Evolutionary conservation across 37 sponge, comb jelly and placozoan species (phyloP), one percentile per base, ranked within the genome.

Genomic region (Sycon ciliatum): DNA sequence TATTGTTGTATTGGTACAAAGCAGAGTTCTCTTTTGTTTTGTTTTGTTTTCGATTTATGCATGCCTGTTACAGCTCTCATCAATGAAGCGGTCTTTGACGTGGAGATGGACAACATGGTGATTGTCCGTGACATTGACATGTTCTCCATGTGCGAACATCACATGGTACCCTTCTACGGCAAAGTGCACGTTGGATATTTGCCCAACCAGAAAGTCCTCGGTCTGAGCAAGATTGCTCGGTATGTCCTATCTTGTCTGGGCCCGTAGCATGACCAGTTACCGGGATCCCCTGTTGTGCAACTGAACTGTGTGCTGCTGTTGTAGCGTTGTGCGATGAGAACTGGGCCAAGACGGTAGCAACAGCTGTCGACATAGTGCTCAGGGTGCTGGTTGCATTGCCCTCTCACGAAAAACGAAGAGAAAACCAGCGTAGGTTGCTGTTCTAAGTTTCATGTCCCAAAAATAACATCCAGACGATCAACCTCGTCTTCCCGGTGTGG

Each of bases 141-240:
- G 38, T 92, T 83, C 74, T 92, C 93, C 9, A 73, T 97, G 64
- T 97, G 99, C 76, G 99, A 97, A 38, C 99, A 97, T 66, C 99
- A 97, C 40, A 69, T 97, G 61, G 94, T 97, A 4, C 99, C 99
- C 7, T 97, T 97, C 79, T 83, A 65, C 77, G 99, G 99, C 0
- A 84, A 67, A 40, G 95, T 83, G 2, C 82, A 84, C 39, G 90
- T 97, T 11, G 99, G 93, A 9, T 97, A 97, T 77, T 65, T 97
- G 31, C 99, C 99, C 11, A 73, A 34, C 18, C 80, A 87, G 9
- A 84, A 89, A 38, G 93, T 97, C 20, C 75, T 97, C 20, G 99
- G 99, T 4, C 80, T 97, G 36, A 97, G 99, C 80, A 97, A 97
- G 62, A 30, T 97, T 9, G 99, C 93, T 26, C 68, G 95, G 89